phyloP scores from a whole-genome alignment of 1,140 invertebrate species.

The Bombus fervidus region DNA sequence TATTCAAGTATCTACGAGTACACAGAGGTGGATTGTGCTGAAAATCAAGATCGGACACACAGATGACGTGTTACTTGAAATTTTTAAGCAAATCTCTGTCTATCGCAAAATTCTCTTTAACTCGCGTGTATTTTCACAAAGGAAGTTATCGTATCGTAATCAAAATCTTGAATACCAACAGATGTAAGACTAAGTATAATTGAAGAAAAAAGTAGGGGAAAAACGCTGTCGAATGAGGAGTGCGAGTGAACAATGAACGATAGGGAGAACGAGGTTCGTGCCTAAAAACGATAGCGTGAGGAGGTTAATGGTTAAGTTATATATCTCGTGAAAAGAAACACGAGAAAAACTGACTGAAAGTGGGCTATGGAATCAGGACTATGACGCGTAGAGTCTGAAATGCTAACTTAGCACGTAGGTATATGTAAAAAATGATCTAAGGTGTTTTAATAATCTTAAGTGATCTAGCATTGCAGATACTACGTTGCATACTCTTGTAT shows the following conservation, averaged over 20 bases:
- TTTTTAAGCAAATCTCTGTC: not conserved
- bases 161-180: not conserved
- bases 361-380: constrained; percentile 27
- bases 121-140: not conserved
- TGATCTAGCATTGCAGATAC: not conserved
- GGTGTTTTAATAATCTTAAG: not conserved
- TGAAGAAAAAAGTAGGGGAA: not conserved
- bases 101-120: not conserved
- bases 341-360: constrained; percentile 19
- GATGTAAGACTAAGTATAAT: not conserved
- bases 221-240: not conserved
- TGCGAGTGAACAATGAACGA: not conserved
- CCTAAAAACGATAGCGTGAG: constrained; percentile 44
- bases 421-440: not conserved
- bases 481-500: not conserved
- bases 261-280: constrained; percentile 15
- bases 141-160: not conserved
- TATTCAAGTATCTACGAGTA: not conserved
- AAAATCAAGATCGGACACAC: not conserved
- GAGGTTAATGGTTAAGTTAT: constrained; percentile 40
- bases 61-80: not conserved
- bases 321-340: constrained; percentile 18
- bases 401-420: not conserved
- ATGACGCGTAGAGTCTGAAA: constrained; percentile 15
- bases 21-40: not conserved